Base-by-base conservation (phyloP, 2,888 invertebrate species). In the Lasioglossum malachurum region DNA sequence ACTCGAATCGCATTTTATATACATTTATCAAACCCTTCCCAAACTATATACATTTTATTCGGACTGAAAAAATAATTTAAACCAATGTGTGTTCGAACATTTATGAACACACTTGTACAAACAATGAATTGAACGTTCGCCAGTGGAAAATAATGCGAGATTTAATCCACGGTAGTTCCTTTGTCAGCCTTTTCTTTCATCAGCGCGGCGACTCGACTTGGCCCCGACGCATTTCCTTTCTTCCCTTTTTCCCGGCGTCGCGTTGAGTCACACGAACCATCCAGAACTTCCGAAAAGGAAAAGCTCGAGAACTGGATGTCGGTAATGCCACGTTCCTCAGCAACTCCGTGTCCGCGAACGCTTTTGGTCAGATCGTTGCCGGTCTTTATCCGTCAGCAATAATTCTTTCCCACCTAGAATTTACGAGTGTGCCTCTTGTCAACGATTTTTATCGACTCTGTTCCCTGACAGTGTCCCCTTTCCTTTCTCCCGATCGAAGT, bases 321-420 rank as follows among this genome's bases (percentile, higher is more conserved):
- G 64, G 85, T 85, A 85, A 86, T 75, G 85, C 75, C 75, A 76
- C 75, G 76, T 85, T 82, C 75, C 85, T 31, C 78, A 38, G 78
- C 81, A n/a, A 76, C 67, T 76, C 67, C 60, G 71, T 60, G 75
- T 53, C 23, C 86, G 23, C 38, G 73, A 64, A 78, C 76, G 73
- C 80, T 86, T 88, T 78, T 83, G 88, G 84, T 86, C 79, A 84
- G 82, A 90, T 81, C 80, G 79, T 80, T 53, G 75, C 64, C 71
- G 57, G 35, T 49, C 77, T 79, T 82, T 83, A 82, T 75, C 82
- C 86, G 79, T 44, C 44, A 78, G 83, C 82, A 72, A 88, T 88
- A 89, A 89, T 90, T 90, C 89, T 86, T 79, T 86, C 44, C 38
- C 14, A n/a, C 5, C 27, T 46, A 60, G 82, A 86, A 89, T 90